Conservation (phyloP, 2,888 invertebrate genomes). For the Sphinx pinastri region DNA sequence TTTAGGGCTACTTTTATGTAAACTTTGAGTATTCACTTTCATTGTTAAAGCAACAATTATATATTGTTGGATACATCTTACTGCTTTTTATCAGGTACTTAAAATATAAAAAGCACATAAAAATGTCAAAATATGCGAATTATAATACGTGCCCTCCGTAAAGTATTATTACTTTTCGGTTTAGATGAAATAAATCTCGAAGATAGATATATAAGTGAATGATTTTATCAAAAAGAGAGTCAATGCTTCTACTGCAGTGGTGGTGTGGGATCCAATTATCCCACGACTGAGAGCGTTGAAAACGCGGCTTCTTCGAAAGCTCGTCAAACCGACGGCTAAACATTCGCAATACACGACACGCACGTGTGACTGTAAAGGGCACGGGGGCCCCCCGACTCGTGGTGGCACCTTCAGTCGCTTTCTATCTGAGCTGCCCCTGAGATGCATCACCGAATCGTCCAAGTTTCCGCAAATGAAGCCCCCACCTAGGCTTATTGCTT, state of each 20-base stretch:
- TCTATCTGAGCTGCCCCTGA: not conserved
- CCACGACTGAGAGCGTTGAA: constrained; percentile 42
- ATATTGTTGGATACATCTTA: too few species aligned
- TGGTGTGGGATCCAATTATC: constrained; percentile 40
- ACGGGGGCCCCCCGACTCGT: not conserved
- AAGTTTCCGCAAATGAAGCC: constrained; percentile 9
- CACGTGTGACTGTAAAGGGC: not conserved
- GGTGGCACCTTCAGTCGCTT: not conserved
- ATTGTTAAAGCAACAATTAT: too few species aligned
- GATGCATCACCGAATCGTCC: not conserved
- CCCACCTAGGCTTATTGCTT: constrained; percentile 19
- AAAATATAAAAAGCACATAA: too few species aligned
- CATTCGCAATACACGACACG: not conserved
- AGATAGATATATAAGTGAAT: too few species aligned
- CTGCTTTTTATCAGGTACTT: too few species aligned
- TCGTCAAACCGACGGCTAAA: not conserved
- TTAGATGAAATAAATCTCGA: too few species aligned
- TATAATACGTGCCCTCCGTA: too few species aligned
- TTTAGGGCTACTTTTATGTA: too few species aligned
- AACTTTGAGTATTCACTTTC: too few species aligned
- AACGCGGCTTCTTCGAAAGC: constrained; percentile 28
- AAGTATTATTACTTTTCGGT: too few species aligned
- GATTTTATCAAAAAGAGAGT: constrained; percentile 51
- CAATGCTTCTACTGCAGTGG: constrained; percentile 65
- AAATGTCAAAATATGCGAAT: too few species aligned